Percentiles rank a stretch among this genome's conserved stretches.
These are phyloP conservation scores for Lacerta bilineata DNA, from an alignment of 2,797 vertebrate species.

Conservation along the genomic window DNA sequence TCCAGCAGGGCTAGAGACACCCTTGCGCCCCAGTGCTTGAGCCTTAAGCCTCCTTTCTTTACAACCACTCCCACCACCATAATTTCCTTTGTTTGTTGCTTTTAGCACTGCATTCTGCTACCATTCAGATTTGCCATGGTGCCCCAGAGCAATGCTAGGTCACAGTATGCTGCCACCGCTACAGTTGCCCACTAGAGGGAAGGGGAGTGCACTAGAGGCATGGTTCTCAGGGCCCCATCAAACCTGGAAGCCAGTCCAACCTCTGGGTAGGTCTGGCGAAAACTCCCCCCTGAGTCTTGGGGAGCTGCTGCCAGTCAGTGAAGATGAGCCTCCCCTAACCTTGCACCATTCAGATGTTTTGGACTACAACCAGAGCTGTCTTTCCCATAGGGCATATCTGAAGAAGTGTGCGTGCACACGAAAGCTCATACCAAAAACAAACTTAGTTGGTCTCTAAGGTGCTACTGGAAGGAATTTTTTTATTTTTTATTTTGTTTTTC, in stretches of 20 bases:
- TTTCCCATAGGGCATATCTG: too few relatives aligned
- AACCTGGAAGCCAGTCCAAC: neutral
- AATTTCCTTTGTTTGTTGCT: neutral
- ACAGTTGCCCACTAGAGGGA: neutral
- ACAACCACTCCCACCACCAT: neutral
- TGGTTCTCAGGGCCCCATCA: neutral
- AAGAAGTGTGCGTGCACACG: too few relatives aligned
- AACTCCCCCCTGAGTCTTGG: neutral
- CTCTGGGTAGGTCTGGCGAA: neutral
- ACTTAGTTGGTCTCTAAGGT: too few relatives aligned
- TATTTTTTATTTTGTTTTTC: too few relatives aligned
- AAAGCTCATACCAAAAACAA: too few relatives aligned
- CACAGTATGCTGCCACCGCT: neutral
- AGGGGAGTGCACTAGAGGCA: neutral
- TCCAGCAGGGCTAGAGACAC: too few relatives aligned
- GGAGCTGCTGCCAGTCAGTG: neutral
- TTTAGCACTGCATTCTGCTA: neutral
- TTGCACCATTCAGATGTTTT: too few relatives aligned
- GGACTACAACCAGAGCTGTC: too few relatives aligned
- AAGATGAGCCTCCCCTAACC: too few relatives aligned
- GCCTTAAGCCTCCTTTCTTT: too few relatives aligned
- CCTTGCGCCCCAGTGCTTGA: too few relatives aligned
- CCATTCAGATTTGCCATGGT: neutral
- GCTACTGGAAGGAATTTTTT: too few relatives aligned
- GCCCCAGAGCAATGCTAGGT: neutral